Evolutionary conservation across 2,113 vertebrate genomes (phyloP), one percentile per base, ranked within the genome.

Genomic region (Pelusios castaneus): DNA sequence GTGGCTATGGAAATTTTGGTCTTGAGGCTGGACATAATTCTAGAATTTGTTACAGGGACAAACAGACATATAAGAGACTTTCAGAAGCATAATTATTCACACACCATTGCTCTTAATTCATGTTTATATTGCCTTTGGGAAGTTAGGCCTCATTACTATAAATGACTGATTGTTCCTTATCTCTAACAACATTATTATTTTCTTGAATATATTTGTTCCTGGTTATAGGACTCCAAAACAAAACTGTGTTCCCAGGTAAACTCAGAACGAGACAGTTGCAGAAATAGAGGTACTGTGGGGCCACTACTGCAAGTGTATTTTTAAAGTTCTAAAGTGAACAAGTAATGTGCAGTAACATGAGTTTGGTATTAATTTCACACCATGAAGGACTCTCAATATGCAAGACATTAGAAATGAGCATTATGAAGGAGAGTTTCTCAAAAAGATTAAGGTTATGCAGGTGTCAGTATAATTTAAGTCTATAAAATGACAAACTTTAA

Each of bases 1-100:
- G 73, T 89, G 73, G 4, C 82, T 84, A 2, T 89, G 63, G 52
- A 63, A 85, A 76, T 63, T 85, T 97, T 4, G 84, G 47, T 87
- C 49, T 84, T 84, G 56, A 94, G 73, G 14, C 29, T 83, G 52
- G 34, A 94, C 60, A 22, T 79, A 55, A 55, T 86, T 38, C 47
- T 88, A 31, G 60, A 82, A 89, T 87, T 84, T 88, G 47, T 87
- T 16, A 63, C 90, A 22, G 34, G 76, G 11, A 0, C 45, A 34
- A 76, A 21, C 45, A 13, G 78, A 2, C 27, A 12, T 29, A 90
- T 79, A 83, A 43, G 10, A 85, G 0, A 81, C 77, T 88, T 91
- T 88, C 14, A 31, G 78, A 86, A 16, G 92, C 25, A 45, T 16
- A 45, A 24, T 75, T 24, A 41, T 16, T 87, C 92, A 70, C 86